These are phyloP conservation scores for Sus cebifrons DNA, from an alignment of 2,797 vertebrate species.

Conservation along the genomic window DNA sequence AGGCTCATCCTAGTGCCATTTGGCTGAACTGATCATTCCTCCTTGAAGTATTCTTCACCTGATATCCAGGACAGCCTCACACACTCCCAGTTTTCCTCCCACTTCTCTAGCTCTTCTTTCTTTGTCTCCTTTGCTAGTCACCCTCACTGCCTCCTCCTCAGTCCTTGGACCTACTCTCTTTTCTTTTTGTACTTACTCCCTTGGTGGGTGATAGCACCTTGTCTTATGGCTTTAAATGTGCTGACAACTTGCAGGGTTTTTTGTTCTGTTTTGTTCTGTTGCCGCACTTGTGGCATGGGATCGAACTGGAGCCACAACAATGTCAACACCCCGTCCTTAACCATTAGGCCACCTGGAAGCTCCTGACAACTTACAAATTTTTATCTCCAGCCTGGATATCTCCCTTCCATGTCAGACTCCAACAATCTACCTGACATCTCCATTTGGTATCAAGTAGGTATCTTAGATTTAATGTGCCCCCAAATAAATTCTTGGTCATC, in stretches of 20 bases:
- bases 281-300: too few relatives aligned
- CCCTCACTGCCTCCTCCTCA: not conserved
- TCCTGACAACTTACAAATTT: not conserved
- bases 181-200: not conserved
- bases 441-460: not conserved
- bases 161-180: not conserved
- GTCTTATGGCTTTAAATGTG: not conserved
- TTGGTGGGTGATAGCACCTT: not conserved
- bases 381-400: not conserved
- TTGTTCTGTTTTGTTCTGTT: too few relatives aligned
- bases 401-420: not conserved
- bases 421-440: not conserved
- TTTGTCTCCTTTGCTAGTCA: not conserved
- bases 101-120: not conserved
- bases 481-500: not conserved
- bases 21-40: not conserved
- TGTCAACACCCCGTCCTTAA: too few relatives aligned
- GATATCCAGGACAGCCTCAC: not conserved
- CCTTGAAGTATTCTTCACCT: not conserved
- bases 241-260: not conserved
- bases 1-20: not conserved
- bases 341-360: too few relatives aligned
- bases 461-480: not conserved
- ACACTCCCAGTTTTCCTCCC: not conserved
- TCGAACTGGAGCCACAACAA: too few relatives aligned